A percentile compares a stretch with the other conserved stretches of the same genome.
Evolutionary conservation across 2,113 vertebrate species (phyloP).

Genomic region (Notothenia rossii): DNA sequence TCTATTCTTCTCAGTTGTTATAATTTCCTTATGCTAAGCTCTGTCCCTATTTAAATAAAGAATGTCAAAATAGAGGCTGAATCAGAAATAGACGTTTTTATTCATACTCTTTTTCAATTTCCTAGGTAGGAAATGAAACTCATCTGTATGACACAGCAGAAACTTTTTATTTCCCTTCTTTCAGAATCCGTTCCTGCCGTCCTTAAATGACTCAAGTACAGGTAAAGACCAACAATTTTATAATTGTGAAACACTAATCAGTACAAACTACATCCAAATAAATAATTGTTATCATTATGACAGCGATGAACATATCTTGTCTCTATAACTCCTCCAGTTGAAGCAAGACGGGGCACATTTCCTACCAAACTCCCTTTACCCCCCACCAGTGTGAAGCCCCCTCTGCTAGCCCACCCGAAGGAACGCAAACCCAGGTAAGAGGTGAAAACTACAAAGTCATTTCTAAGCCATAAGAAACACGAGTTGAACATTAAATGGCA

Average conservation of each 20-base stretch:
- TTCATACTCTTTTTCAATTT: conserved; percentile 24
- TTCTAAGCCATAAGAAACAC: not conserved
- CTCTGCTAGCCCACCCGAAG: conserved; percentile 56
- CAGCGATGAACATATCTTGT: not conserved
- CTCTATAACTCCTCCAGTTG: conserved; percentile 40
- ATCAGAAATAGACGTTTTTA: conserved; percentile 14
- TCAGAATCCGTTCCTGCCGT: conserved; percentile 57
- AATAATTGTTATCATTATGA: not conserved
- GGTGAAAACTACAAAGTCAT: not conserved
- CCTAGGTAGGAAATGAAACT: not conserved
- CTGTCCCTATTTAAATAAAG: conserved; percentile 27
- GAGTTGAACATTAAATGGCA: not conserved
- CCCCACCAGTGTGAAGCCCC: conserved; percentile 53
- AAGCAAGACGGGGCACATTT: conserved; percentile 50
- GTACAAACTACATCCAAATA: not conserved
- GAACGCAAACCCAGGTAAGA: conserved; percentile 73
- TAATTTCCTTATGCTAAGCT: conserved; percentile 12
- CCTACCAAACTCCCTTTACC: conserved; percentile 56
- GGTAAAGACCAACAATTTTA: conserved; percentile 47
- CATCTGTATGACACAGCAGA: not conserved
- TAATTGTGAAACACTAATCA: not conserved
- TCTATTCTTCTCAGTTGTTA: conserved; percentile 10
- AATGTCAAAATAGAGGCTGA: conserved; percentile 4
- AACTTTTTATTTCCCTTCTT: conserved; percentile 29
- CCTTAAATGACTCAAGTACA: conserved; percentile 52